Base-by-base conservation (phyloP, 1,140 invertebrate genomes). In the Ceratosolen fusciceps region DNA sequence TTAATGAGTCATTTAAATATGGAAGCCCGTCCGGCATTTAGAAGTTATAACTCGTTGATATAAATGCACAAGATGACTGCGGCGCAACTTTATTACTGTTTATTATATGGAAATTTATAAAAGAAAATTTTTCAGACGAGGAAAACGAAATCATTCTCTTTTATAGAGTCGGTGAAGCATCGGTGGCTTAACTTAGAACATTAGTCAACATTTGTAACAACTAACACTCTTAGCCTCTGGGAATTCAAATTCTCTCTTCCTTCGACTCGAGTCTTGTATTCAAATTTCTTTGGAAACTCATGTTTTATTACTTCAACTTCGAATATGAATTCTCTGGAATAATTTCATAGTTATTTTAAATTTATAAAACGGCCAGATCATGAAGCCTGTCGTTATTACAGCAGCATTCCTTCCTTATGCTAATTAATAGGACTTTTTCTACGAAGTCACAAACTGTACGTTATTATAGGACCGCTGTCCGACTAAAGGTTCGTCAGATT, bases 241-340 rank as follows among this genome's bases (percentile, higher is more conserved):
- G 49, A 65, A 75, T 75, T 75, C 26, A 65, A 75, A 75, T 75
- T 21, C 67, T 67, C 67, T 67, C 54, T 29, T 9, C 21, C 49
- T 72, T 56, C n/a, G 54, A 47, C 60, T 49, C 0, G 16, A 65
- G 47, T 75, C 49, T 52, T 47, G 60, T 75, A 75, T 75, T 65
- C 47, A 75, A 75, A 75, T 75, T 65, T 34, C 58, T 75, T 75
- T 21, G 4, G 19, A 65, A 65, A 75, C 24, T 75, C 60, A 67
- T 65, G 37, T 47, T 73, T 56, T 26, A 47, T 43, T 68, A 68
- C 37, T 68, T 10, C 12, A 47, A 26, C 37, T 68, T 47, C 10
- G 37, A n/a, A 34, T 68, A 43, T 68, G 67, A 68, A 68, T 68
- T 68, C 47, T 47, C 21, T 68, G 0, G n/a, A 68, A 68, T 68